These are phyloP conservation scores for Acanthochromis polyacanthus DNA, from an alignment of 2,113 vertebrate species.

Conservation along the genomic window DNA sequence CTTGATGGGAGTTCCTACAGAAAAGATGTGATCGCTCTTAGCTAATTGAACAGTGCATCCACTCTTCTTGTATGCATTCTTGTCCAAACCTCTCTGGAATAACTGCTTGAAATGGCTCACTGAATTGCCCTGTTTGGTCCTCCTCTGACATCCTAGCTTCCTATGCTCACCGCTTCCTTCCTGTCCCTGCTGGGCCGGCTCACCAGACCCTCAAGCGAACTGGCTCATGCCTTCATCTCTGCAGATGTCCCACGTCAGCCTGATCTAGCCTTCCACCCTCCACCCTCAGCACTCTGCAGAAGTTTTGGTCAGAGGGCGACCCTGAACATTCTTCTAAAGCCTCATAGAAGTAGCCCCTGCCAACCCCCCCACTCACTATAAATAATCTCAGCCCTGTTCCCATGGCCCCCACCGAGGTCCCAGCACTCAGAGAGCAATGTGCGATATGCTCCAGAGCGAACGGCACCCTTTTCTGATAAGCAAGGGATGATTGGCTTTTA, in stretches of 20 bases:
- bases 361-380: constrained; percentile 66
- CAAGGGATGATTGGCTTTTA: neutral
- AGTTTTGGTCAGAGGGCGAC: constrained; percentile 72
- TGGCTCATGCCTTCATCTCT: constrained; percentile 57
- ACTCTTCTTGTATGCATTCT: constrained; percentile 4
- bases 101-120: constrained; percentile 30
- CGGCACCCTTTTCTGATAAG: constrained; percentile 3
- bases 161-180: constrained; percentile 66
- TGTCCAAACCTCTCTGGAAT: constrained; percentile 15
- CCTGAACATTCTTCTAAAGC: constrained; percentile 82
- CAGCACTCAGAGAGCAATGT: constrained; percentile 38
- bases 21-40: neutral
- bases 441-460: constrained; percentile 37
- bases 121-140: constrained; percentile 61
- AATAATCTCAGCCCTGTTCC: constrained; percentile 81
- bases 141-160: constrained; percentile 59
- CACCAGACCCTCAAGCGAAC: constrained; percentile 50
- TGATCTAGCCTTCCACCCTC: constrained; percentile 46
- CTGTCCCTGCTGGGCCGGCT: constrained; percentile 53
- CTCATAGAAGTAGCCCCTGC: constrained; percentile 70
- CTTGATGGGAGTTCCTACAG: neutral
- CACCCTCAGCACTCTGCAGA: constrained; percentile 50
- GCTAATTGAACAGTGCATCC: neutral
- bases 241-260: constrained; percentile 72
- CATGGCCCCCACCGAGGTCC: constrained; percentile 77